phyloP scores from a whole-genome alignment of 2,888 invertebrate genomes.

The Tipula unca region DNA sequence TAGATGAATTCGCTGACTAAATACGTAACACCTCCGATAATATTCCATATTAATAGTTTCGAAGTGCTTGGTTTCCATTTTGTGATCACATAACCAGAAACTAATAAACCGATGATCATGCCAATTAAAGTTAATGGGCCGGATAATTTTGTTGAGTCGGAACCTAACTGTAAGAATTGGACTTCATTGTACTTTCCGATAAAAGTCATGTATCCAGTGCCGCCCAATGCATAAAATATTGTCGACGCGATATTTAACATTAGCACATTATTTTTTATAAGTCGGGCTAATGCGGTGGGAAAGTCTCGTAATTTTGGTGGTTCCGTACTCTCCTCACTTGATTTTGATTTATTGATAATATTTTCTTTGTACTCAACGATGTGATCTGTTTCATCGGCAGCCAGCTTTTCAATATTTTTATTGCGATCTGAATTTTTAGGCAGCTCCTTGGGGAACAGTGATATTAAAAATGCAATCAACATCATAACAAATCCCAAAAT shows the following conservation, averaged over 20 bases:
- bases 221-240: constrained; percentile 55
- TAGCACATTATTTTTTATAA: constrained; percentile 55
- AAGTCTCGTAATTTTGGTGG: constrained; percentile 42
- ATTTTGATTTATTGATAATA: not conserved
- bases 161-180: constrained; percentile 57
- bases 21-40: constrained; percentile 48
- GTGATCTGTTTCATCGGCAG: not conserved
- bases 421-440: constrained; percentile 30
- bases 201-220: constrained; percentile 59
- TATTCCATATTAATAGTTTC: constrained; percentile 53
- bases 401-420: not conserved
- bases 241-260: constrained; percentile 56
- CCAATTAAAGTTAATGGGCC: constrained; percentile 52
- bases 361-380: not conserved
- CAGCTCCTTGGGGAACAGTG: constrained; percentile 48
- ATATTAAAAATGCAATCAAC: constrained; percentile 52
- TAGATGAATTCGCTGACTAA: constrained; percentile 43
- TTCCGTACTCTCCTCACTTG: not conserved
- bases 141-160: constrained; percentile 55
- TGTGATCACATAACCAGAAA: constrained; percentile 52
- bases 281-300: constrained; percentile 47
- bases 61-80: constrained; percentile 50
- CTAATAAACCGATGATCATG: constrained; percentile 51
- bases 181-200: constrained; percentile 67
- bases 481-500: constrained; percentile 47